Percentiles rank a stretch among this genome's conserved stretches.
These are phyloP conservation scores for Drosophila oshimai DNA, from an alignment of 1,140 invertebrate genomes.

Conservation along the genomic window DNA sequence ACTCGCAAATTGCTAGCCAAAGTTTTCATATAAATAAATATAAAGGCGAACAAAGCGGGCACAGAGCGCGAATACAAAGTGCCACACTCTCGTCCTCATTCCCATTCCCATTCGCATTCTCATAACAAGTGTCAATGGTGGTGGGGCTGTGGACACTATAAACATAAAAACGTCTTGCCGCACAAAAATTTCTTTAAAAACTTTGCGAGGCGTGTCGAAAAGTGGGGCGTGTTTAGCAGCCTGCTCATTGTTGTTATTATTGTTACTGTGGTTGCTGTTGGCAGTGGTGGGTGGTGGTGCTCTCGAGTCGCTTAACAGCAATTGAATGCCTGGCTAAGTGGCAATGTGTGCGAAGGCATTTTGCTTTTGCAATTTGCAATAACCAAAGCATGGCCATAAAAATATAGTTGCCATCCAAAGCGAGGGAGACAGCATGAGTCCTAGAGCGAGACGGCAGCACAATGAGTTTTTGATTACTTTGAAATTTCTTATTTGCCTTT, in stretches of 20 bases:
- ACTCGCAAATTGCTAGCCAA: conserved; percentile 75
- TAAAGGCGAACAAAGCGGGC: conserved; percentile 63
- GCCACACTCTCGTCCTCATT: no score
- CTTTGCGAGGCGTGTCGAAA: conserved; percentile 59
- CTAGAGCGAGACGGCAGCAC: conserved; percentile 29
- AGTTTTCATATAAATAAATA: conserved; percentile 81
- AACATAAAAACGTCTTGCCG: conserved; percentile 67
- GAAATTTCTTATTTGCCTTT: conserved; percentile 79
- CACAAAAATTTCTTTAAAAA: conserved; percentile 63
- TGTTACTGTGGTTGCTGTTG: conserved; percentile 22
- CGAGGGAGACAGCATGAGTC: background rate
- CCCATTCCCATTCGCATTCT: no score
- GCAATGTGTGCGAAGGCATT: conserved; percentile 75
- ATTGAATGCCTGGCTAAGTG: conserved; percentile 75
- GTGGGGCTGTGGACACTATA: conserved; percentile 53
- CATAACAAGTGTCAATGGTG: conserved; percentile 75
- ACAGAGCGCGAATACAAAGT: conserved; percentile 39
- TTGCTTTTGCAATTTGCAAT: conserved; percentile 79
- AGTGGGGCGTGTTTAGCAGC: conserved; percentile 58
- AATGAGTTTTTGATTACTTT: conserved; percentile 81
- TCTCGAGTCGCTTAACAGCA: conserved; percentile 58
- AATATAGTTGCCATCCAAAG: conserved; percentile 64
- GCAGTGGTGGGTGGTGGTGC: background rate
- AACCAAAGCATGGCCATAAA: conserved; percentile 75
- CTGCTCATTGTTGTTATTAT: conserved; percentile 42